Evolutionary conservation across 2,888 invertebrate species (phyloP), one percentile per base, ranked within the genome.

Genomic region (Mesorhabditis belari): DNA sequence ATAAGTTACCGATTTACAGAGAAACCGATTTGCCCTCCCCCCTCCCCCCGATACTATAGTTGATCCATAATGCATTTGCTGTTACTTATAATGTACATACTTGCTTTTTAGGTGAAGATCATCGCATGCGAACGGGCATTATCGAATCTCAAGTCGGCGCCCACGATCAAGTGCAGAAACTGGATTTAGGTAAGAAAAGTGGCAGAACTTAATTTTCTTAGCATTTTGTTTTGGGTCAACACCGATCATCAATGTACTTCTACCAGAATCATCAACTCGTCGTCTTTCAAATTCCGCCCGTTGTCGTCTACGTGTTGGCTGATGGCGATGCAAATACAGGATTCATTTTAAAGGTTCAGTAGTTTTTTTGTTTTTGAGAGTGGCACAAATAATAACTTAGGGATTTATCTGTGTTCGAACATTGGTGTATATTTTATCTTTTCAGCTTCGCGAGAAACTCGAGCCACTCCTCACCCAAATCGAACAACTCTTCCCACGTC

Each of bases 361-460:
- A n/a, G n/a, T n/a, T n/a, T n/a, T n/a, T n/a, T n/a, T n/a, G 44
- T 35, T 35, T 35, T 35, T 35, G 44, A n/a, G 44, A n/a, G n/a
- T n/a, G n/a, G n/a, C n/a, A n/a, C n/a, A n/a, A n/a, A n/a, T n/a
- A n/a, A n/a, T n/a, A n/a, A n/a, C n/a, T n/a, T n/a, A n/a, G n/a
- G n/a, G n/a, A n/a, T n/a, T n/a, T n/a, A n/a, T n/a, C n/a, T n/a
- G n/a, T n/a, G n/a, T n/a, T n/a, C n/a, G n/a, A n/a, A n/a, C n/a
- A n/a, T 35, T 35, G 44, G n/a, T n/a, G 44, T 17, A 35, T n/a
- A n/a, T n/a, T n/a, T n/a, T n/a, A n/a, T 35, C 44, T 35, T 35
- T 35, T 35, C n/a, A 60, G 21, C 23, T 65, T 29, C 61, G 67
- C 5, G 59, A 67, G 0, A 65, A 65, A 28, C 56, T 69, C 5